Base-by-base conservation (phyloP, 2,113 vertebrate genomes). In the Clarias magur region DNA sequence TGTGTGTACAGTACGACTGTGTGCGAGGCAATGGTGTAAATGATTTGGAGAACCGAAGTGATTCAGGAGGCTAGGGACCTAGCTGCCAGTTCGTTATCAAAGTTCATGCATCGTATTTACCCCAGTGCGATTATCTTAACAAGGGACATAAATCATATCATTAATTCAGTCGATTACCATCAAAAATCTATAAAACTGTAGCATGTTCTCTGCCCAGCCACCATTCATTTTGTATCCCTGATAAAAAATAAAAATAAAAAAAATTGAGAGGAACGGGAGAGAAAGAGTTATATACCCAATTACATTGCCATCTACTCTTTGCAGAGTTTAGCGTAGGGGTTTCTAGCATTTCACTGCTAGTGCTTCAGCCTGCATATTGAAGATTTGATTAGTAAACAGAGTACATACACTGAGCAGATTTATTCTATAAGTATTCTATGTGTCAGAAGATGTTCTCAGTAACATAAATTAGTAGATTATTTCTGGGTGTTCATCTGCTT, bases 121-220 rank as follows among this genome's bases (percentile, higher is more conserved):
- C 91, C 88, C 30, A 90, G 92, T 93, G 87, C 70, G 93, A 95
- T 94, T 94, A 93, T 92, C 91, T 94, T 94, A 95, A 94, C 93
- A 94, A 94, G 93, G 91, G 93, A 94, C 93, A 95, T 94, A 94
- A 94, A 95, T 94, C 94, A 94, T 92, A 94, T 95, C 94, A 95
- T 95, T 95, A 95, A 94, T 94, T 92, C 93, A 89, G 90, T 88
- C 92, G 93, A 95, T 95, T 94, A 93, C 92, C 93, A 95, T 94
- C 94, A 94, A 94, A 94, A 94, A 94, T 95, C 94, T 91, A 95
- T 94, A 94, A 94, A 93, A 90, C 92, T 92, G 92, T 91, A 94
- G 94, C 93, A 95, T 93, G 93, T 92, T 93, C 92, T 87, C 92
- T 90, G 87, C 90, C 86, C 70, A 89, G 88, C 89, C 86, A 88